Evolutionary conservation across 2,113 vertebrate genomes (phyloP), one percentile per base, ranked within the genome.

Genomic region (Poeciliopsis retropinna): DNA sequence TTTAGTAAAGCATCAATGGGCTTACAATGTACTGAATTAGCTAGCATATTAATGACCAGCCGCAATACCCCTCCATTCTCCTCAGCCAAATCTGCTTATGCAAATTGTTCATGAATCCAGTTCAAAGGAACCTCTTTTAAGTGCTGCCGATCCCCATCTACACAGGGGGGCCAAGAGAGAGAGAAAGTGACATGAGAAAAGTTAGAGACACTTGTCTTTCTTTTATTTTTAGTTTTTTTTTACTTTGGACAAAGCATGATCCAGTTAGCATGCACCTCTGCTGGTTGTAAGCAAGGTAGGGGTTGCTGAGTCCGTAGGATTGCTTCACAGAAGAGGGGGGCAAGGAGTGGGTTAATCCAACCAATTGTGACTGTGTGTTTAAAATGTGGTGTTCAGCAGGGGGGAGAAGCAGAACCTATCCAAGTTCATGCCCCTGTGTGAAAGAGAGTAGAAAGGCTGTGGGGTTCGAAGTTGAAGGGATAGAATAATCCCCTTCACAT

Each of bases 1-100:
- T 95, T 98, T 98, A 98, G 97, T 98, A 94, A 87, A 94, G 95
- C 94, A 95, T 97, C 98, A 98, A 98, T 98, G 95, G 97, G 97
- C 96, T 98, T 97, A 98, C 97, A 98, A 96, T 98, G 96, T 96
- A 96, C 96, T 96, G 97, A 97, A 98, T 99, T 98, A 98, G 97
- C 95, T 97, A 94, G 97, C 97, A 99, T 98, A 98, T 98, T 98
- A 99, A 99, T 98, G 97, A 96, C 95, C 96, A 96, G 96, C 96
- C 95, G 96, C 95, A 96, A 93, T 95, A 94, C 94, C 94, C 88
- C 82, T 94, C 95, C 95, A 97, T 98, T 98, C 96, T 97, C 95
- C 95, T 91, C 92, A 90, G 92, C 93, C 95, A 98, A 98, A 99
- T 98, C 98, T 99, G 96, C 97, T 99, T 99, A 99, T 99, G 98